Base-by-base conservation (phyloP, 1,140 invertebrate genomes). In the Drosophila oshimai region DNA sequence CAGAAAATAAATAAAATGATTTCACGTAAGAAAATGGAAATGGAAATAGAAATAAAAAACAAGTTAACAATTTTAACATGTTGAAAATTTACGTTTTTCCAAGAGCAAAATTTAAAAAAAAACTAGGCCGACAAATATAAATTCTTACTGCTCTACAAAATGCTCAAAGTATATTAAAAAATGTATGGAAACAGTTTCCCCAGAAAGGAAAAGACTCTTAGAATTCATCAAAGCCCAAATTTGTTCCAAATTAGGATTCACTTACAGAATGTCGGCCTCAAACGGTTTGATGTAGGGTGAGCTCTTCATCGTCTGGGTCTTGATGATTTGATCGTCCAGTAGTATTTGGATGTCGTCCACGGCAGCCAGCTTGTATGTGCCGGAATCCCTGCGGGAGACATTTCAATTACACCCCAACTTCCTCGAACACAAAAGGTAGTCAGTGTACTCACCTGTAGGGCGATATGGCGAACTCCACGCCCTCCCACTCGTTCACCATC, bases 281-380 rank as follows among this genome's bases (percentile, higher is more conserved):
- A 99, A 99, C 1, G 98, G 98, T 89, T 98, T 98, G 57, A 99
- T 98, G 86, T 98, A 99, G 0, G 98, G 96, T 7, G 98, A 99
- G 81, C 97, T 98, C 91, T 98, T 96, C 97, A 99, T 99, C 1
- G 98, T 99, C 91, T 99, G 97, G 10, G 97, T 97, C 92, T 99
- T 99, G 5, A 99, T 96, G 67, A 99, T 96, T 91, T 99, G 98
- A 91, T 99, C 98, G 91, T 99, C 98, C 13, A 99, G 91, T 28
- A 98, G 91, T n/a, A 98, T 91, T 92, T 99, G 98, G 88, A 99
- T 98, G 75, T 99, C 97, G 92, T 99, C 98, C 1, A 99, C 94
- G 53, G 96, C 95, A 1, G 97, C 95, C 60, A 99, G 92, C 68
- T 99, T 97, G 72, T 95, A 96, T 1, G 97, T 98, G 15, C 97